Evolutionary conservation across 2,113 vertebrate genomes (phyloP).

Genomic region (Tauraco erythrolophus): DNA sequence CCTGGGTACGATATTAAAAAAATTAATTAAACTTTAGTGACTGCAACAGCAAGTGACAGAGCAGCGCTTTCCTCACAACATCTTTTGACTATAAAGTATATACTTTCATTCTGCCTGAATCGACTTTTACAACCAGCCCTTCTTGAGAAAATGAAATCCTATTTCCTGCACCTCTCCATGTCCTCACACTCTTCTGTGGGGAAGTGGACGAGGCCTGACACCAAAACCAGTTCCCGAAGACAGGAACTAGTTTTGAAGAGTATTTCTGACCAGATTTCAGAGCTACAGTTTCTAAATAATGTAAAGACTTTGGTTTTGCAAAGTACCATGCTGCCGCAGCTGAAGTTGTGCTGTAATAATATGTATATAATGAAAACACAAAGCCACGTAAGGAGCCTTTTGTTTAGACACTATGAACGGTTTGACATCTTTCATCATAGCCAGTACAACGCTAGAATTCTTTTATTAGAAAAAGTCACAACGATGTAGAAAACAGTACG

Average conservation of each 20-base stretch:
- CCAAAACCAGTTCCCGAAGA: neutral
- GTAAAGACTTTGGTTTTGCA: neutral
- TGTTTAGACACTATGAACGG: constrained; percentile 22
- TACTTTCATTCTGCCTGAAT: neutral
- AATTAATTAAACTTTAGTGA: constrained; percentile 73
- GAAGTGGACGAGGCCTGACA: neutral
- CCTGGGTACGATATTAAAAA: constrained; percentile 67
- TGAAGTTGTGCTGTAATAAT: neutral
- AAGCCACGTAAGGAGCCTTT: neutral
- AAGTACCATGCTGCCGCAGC: neutral
- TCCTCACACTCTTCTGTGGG: neutral
- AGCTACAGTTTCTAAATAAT: neutral
- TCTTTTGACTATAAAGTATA: neutral
- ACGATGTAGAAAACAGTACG: constrained; percentile 33
- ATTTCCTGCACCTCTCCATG: rapidly evolving
- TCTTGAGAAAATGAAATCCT: neutral
- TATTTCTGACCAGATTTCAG: neutral
- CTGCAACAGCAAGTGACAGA: constrained; percentile 37
- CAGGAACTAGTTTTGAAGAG: neutral
- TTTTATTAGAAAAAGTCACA: constrained; percentile 11
- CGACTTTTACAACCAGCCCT: neutral
- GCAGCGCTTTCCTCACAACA: neutral
- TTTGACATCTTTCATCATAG: constrained; percentile 16
- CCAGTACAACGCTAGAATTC: constrained; percentile 13
- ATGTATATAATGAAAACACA: neutral